Evolutionary conservation across 2,797 vertebrate species (phyloP).

Genomic region (Scleropages formosus): DNA sequence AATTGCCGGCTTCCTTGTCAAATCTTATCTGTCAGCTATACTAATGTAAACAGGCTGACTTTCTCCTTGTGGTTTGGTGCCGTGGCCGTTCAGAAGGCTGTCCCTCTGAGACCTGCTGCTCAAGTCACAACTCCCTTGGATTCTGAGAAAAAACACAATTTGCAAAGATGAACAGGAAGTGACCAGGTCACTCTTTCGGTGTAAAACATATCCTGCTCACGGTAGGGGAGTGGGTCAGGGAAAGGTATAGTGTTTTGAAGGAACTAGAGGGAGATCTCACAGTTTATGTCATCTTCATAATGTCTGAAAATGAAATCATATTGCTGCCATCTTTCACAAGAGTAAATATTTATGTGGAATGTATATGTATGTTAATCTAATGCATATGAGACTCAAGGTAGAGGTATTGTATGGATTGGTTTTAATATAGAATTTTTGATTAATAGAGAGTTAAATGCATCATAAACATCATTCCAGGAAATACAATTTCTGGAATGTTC

Average conservation of each 20-base stretch:
- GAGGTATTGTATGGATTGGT: constrained; percentile 6
- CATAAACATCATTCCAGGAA: neutral
- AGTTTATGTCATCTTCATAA: neutral
- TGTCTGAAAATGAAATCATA: neutral
- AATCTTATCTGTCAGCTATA: too few relatives aligned
- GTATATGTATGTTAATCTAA: constrained; percentile 9
- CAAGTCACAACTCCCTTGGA: too few relatives aligned
- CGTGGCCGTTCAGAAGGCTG: too few relatives aligned
- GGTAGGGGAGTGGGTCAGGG: too few relatives aligned
- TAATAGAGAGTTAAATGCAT: constrained; percentile 6
- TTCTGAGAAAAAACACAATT: neutral
- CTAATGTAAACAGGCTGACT: too few relatives aligned
- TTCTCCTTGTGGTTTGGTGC: too few relatives aligned
- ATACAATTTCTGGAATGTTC: constrained; percentile 6
- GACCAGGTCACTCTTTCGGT: too few relatives aligned
- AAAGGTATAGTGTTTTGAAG: neutral
- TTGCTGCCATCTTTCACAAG: neutral
- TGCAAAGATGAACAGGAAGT: neutral
- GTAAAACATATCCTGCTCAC: neutral
- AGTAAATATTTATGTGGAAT: neutral
- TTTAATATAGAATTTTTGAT: constrained; percentile 35
- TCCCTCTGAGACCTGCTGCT: too few relatives aligned
- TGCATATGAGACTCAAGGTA: constrained; percentile 2
- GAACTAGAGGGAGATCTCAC: neutral
- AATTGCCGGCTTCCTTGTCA: too few relatives aligned